phyloP scores from a whole-genome alignment of 1,140 invertebrate species.

The Limonius californicus region DNA sequence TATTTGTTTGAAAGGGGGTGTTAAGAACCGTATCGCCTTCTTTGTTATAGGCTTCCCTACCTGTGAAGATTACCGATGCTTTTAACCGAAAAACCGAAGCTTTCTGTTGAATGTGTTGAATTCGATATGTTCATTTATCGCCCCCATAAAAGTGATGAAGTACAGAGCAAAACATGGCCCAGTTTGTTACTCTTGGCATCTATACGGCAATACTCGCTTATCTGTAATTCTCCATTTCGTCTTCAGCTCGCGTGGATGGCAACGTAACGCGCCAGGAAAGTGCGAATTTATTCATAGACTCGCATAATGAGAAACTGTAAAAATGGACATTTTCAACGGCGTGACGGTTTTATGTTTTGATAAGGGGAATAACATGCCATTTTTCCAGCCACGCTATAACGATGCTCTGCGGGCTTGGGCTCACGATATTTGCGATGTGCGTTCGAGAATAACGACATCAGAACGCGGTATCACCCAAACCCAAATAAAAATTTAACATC shows the following conservation, averaged over 20 bases:
- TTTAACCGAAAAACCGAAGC: conserved; percentile 8
- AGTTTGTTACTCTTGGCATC: conserved; percentile 43
- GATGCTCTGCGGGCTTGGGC: conserved; percentile 17
- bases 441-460: conserved; percentile 8
- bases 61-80: conserved; percentile 1
- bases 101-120: conserved; percentile 14
- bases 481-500: conserved; percentile 4
- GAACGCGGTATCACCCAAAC: background rate
- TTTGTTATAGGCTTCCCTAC: background rate
- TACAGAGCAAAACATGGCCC: conserved; percentile 39
- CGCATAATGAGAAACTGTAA: conserved; percentile 54
- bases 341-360: conserved; percentile 51
- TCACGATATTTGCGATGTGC: conserved; percentile 3
- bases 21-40: background rate
- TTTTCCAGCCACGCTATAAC: conserved; percentile 37
- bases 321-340: conserved; percentile 50
- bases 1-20: no score
- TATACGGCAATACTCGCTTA: conserved; percentile 37
- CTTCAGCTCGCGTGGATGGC: conserved; percentile 29
- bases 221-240: conserved; percentile 44
- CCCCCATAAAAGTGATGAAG: conserved; percentile 36
- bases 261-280: conserved; percentile 43
- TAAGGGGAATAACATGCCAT: conserved; percentile 48
- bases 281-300: conserved; percentile 54
- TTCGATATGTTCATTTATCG: conserved; percentile 15